Conservation (phyloP, 2,113 vertebrate genomes). For the Marmota flaviventris region DNA sequence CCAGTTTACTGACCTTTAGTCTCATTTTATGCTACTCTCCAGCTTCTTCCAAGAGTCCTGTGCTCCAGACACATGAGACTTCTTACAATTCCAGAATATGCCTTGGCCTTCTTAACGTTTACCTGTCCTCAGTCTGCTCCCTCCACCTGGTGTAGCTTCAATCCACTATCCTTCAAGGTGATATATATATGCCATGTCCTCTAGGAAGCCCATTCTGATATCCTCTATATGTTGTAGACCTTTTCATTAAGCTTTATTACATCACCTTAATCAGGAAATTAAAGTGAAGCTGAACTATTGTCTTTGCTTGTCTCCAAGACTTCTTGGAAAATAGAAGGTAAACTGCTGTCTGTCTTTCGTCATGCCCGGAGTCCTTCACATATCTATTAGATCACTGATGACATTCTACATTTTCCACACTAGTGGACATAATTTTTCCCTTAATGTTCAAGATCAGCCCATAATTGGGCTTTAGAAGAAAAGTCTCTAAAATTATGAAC, state of each 20-base stretch:
- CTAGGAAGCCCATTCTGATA: not conserved
- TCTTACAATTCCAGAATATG: not conserved
- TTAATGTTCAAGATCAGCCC: not conserved
- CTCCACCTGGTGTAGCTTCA: not conserved
- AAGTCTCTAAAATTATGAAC: not conserved
- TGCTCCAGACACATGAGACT: not conserved
- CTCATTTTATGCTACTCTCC: not conserved
- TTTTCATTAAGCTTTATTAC: not conserved
- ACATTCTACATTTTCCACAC: not conserved
- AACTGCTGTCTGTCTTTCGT: not conserved
- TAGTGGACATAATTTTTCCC: not conserved
- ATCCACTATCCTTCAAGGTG: not conserved
- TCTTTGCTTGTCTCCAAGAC: slow-evolving; percentile 10
- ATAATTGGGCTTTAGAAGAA: not conserved
- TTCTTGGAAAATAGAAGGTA: not conserved
- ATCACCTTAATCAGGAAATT: slow-evolving; percentile 66
- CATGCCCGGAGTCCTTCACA: not conserved
- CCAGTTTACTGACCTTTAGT: not conserved
- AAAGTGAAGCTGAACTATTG: slow-evolving; percentile 49
- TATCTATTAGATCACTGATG: not conserved
- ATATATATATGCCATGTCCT: rapidly evolving
- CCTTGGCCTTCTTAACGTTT: not conserved
- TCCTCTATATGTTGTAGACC: not conserved
- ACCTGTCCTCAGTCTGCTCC: not conserved
- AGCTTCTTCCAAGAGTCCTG: not conserved